Base-by-base conservation (phyloP, 1,140 invertebrate species). In the Uloborus diversus region DNA sequence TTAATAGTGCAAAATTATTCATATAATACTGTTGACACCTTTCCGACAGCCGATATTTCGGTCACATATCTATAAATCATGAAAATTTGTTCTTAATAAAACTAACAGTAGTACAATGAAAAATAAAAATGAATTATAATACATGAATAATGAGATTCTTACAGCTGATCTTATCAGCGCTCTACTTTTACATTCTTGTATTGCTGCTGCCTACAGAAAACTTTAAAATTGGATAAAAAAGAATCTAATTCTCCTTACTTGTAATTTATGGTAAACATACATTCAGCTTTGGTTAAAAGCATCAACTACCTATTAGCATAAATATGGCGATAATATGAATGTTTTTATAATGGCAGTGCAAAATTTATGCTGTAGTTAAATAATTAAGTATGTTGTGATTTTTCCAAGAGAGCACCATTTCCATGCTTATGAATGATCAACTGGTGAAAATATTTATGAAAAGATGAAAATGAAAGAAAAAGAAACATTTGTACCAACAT, bases 31-130 rank as follows among this genome's bases (percentile, higher is more conserved):
- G 73, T 65, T 32, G 49, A 76, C 37, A 49, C 73, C 33, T 59
- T 53, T 76, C 47, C 56, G 64, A 61, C 61, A 76, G 23, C 23
- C 33, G 42, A 37, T 57, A 59, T 25, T 11, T 11, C 25, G 37
- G 49, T 73, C 47, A 28, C 56, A 42, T 65, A 65, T 59, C 47
- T 32, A 76, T 28, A 76, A 76, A 37, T 47, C 47, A 61, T 76
- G 61, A 76, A 76, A 76, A 76, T 76, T 76, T 76, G 61, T 76
- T 76, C 73, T 76, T 32, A 73, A 59, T 53, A 76, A 76, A 59
- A 37, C 56, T 56, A 73, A 73, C 70, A 76, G 56, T 64, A 56
- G 61, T 65, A 53, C 49, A 53, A 53, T 53, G 49, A 42, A 9
- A 42, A 20, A 53, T 35, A 76, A 59, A 76, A 65, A 76, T 65